phyloP scores from a whole-genome alignment of 1,140 invertebrate species.

The Cyclargus thomasi region DNA sequence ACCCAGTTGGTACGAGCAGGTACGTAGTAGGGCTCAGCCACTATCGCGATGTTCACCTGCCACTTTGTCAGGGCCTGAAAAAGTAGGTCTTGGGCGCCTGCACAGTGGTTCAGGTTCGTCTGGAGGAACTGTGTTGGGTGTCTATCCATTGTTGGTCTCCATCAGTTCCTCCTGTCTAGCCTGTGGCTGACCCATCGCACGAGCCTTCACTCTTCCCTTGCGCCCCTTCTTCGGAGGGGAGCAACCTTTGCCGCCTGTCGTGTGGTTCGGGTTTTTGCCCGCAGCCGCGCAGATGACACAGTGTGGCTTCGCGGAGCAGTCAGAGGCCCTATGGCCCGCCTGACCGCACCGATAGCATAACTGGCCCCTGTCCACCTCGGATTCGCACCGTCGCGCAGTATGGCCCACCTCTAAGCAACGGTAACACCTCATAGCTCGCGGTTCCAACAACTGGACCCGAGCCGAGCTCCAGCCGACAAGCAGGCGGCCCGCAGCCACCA shows the following conservation, averaged over 20 bases:
- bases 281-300: constrained; percentile 16
- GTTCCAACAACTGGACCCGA: constrained; percentile 17
- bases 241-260: constrained; percentile 20
- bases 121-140: no score
- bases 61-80: constrained; percentile 9
- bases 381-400: constrained; percentile 4
- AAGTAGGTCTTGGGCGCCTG: no score
- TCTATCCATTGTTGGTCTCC: no score
- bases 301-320: constrained; percentile 10
- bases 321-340: neutral
- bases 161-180: no score
- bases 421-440: constrained; percentile 23
- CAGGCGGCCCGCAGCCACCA: constrained; percentile 14
- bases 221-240: neutral
- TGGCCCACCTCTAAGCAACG: constrained; percentile 25
- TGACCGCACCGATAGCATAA: constrained; percentile 27
- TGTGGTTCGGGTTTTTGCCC: constrained; percentile 21
- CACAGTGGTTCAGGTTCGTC: neutral
- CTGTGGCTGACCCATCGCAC: no score
- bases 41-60: no score
- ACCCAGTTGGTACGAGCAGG: no score
- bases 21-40: no score
- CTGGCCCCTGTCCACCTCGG: constrained; percentile 20
- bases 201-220: no score
- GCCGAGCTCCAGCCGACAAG: constrained; percentile 20